A percentile compares a stretch with the other conserved stretches of the same genome.
Conservation (phyloP, 2,797 vertebrate species). For the Salmo trutta region DNA sequence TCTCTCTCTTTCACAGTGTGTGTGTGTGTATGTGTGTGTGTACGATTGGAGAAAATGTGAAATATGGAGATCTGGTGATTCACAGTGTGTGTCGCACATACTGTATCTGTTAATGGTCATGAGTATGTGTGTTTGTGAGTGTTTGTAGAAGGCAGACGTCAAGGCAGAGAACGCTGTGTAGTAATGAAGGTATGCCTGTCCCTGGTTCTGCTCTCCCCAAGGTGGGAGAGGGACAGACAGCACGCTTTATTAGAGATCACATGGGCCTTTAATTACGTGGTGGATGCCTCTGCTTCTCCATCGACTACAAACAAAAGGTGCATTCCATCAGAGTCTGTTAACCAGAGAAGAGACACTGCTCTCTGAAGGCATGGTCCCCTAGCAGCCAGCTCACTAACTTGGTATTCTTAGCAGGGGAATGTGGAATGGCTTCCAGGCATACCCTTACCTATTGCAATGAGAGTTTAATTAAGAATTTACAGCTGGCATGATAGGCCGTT, state of each 20-base stretch:
- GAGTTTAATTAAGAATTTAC: conserved; percentile 55
- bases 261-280: conserved; percentile 67
- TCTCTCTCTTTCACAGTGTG: conserved; percentile 14
- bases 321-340: conserved; percentile 63
- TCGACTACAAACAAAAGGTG: conserved; percentile 66
- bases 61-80: no score
- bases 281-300: conserved; percentile 58
- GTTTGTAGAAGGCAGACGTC: background rate
- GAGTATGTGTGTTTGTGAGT: conserved; percentile 41
- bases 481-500: conserved; percentile 48
- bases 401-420: no score
- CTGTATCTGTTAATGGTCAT: conserved; percentile 21
- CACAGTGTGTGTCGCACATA: no score
- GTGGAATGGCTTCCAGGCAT: background rate
- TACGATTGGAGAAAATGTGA: no score
- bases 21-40: conserved; percentile 26
- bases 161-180: conserved; percentile 34
- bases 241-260: conserved; percentile 67
- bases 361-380: conserved; percentile 30
- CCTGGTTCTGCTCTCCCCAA: conserved; percentile 37
- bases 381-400: background rate
- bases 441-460: conserved; percentile 41
- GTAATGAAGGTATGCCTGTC: conserved; percentile 59
- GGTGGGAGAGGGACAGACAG: conserved; percentile 37
- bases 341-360: conserved; percentile 30